Conservation (phyloP, 1,140 invertebrate genomes). For the Hyposmocoma kahamanoa region DNA sequence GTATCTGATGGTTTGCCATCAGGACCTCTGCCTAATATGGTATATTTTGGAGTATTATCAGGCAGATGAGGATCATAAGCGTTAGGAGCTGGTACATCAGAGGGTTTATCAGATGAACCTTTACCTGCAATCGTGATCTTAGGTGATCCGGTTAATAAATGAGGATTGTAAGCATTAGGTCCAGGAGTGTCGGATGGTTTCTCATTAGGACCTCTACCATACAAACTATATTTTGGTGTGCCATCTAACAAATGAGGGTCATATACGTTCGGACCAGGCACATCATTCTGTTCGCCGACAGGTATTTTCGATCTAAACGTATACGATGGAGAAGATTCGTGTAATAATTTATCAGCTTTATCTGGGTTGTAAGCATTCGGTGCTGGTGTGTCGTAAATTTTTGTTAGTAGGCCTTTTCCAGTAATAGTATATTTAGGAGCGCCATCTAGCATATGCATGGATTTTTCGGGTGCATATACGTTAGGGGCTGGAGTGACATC, state of each 20-base stretch:
- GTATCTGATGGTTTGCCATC: conserved; percentile 60
- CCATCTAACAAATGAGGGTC: conserved; percentile 82
- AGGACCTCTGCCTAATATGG: conserved; percentile 74
- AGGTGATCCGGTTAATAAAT: conserved; percentile 73
- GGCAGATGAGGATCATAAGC: conserved; percentile 80
- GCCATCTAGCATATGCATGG: conserved; percentile 77
- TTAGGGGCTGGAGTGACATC: conserved; percentile 70
- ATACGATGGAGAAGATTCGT: conserved; percentile 77
- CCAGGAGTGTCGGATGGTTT: conserved; percentile 72
- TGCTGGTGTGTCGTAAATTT: conserved; percentile 76
- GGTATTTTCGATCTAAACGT: conserved; percentile 77
- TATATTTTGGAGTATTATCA: conserved; percentile 78
- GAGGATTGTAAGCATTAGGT: conserved; percentile 54
- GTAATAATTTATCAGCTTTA: conserved; percentile 77
- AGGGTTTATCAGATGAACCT: conserved; percentile 60
- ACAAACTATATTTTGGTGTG: conserved; percentile 82
- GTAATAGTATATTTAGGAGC: conserved; percentile 83
- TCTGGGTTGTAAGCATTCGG: conserved; percentile 79
- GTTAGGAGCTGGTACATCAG: conserved; percentile 79
- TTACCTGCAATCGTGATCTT: conserved; percentile 74
- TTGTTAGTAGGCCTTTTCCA: conserved; percentile 61
- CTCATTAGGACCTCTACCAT: conserved; percentile 73
- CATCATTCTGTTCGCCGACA: conserved; percentile 69
- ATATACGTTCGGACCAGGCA: conserved; percentile 78
- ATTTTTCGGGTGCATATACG: conserved; percentile 82